These are phyloP conservation scores for Tamias sibiricus DNA, from an alignment of 2,113 vertebrate genomes.

Conservation along the genomic window DNA sequence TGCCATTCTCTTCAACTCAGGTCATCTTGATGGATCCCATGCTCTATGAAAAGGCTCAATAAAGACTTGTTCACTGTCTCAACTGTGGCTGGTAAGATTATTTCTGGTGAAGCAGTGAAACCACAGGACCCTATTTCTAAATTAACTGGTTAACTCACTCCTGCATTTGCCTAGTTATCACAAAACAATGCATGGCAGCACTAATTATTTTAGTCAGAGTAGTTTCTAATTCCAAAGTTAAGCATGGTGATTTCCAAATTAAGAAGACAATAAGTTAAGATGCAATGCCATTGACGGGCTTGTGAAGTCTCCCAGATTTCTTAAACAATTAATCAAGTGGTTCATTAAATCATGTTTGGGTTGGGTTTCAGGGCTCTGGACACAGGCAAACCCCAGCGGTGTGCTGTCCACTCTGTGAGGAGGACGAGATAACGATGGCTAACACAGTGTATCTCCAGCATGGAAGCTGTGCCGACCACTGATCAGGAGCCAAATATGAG, in stretches of 20 bases:
- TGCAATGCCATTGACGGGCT: neutral
- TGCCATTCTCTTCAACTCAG: neutral
- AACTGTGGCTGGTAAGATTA: neutral
- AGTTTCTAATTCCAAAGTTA: neutral
- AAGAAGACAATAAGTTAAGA: neutral
- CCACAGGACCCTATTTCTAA: neutral
- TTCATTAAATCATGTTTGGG: neutral
- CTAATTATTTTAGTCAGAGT: neutral
- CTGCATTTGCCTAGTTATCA: neutral
- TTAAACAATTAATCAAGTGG: neutral
- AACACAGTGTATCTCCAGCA: neutral
- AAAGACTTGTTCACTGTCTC: neutral
- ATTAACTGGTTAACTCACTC: neutral
- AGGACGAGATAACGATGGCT: neutral
- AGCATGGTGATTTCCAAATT: neutral
- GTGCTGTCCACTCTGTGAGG: fast-evolving
- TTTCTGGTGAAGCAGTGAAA: neutral
- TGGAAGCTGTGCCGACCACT: neutral
- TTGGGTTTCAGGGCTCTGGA: neutral
- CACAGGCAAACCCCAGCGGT: neutral
- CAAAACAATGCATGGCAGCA: neutral
- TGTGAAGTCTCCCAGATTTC: neutral
- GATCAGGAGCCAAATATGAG: neutral
- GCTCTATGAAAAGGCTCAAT: neutral
- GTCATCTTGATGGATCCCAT: neutral